phyloP scores from a whole-genome alignment of 2,888 invertebrate species.

The Melipona beecheii region DNA sequence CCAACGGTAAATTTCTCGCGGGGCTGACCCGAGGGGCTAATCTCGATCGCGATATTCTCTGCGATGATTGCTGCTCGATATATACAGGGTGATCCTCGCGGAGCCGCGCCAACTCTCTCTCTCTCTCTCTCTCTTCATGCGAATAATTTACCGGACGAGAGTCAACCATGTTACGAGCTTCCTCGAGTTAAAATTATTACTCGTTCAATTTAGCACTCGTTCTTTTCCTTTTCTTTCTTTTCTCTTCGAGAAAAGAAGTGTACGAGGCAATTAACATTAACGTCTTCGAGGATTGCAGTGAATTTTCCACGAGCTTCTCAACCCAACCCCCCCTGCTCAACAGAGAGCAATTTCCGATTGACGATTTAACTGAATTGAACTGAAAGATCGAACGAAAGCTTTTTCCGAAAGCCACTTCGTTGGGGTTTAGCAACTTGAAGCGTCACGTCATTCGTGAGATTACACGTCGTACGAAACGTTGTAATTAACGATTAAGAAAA shows the following conservation, averaged over 20 bases:
- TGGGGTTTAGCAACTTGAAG: background rate
- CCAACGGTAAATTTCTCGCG: slow-evolving; percentile 60
- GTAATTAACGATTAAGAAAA: too few species aligned
- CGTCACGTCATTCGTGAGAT: too few species aligned
- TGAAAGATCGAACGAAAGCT: background rate
- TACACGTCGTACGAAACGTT: too few species aligned
- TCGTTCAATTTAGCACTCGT: background rate
- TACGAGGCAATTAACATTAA: background rate
- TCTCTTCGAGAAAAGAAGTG: background rate
- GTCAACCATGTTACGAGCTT: slow-evolving; percentile 5
- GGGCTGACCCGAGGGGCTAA: slow-evolving; percentile 53
- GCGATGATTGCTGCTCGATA: slow-evolving; percentile 57
- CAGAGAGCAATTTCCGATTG: background rate
- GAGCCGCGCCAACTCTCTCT: background rate
- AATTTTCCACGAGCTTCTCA: background rate
- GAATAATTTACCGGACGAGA: background rate
- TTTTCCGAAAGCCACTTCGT: background rate
- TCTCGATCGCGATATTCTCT: slow-evolving; percentile 43
- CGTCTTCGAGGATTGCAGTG: background rate
- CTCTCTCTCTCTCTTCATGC: background rate
- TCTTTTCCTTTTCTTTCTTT: background rate
- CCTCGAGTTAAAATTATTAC: background rate
- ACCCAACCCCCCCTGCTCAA: too few species aligned
- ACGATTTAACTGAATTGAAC: background rate
- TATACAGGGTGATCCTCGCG: background rate